Conservation (phyloP, 2,113 vertebrate genomes). For the Sander vitreus region DNA sequence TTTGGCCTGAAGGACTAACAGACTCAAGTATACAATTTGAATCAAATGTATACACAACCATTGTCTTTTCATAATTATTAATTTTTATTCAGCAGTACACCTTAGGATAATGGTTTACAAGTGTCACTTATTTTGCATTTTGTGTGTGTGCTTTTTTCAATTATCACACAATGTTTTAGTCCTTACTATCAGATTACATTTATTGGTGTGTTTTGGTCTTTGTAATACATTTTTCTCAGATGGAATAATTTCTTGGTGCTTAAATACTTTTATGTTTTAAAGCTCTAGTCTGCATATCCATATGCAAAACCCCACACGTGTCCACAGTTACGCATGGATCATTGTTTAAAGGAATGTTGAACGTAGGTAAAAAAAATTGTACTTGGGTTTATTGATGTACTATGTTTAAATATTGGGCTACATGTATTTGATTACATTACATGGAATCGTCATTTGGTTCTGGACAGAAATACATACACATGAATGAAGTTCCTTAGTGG, state of each 20-base stretch:
- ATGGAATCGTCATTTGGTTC: constrained; percentile 20
- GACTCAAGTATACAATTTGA: constrained; percentile 39
- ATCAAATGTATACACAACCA: constrained; percentile 34
- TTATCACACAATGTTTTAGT: constrained; percentile 11
- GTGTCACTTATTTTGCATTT: constrained; percentile 27
- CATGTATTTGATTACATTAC: constrained; percentile 10
- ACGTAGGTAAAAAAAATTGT: neutral
- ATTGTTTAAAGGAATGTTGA: constrained; percentile 25
- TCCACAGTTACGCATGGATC: neutral
- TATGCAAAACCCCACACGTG: neutral
- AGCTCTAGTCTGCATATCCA: constrained; percentile 10
- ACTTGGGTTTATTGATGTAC: constrained; percentile 4
- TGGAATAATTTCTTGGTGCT: constrained; percentile 51
- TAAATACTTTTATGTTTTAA: constrained; percentile 39
- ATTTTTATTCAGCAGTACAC: constrained; percentile 29
- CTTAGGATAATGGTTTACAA: constrained; percentile 24
- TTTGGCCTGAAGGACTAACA: constrained; percentile 58
- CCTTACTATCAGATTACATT: constrained; percentile 29
- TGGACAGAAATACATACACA: constrained; percentile 11
- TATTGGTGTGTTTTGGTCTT: constrained; percentile 41
- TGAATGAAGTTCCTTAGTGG: constrained; percentile 12
- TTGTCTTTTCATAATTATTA: constrained; percentile 12
- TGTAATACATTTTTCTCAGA: constrained; percentile 41
- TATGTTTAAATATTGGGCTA: constrained; percentile 12
- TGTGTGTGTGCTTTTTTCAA: constrained; percentile 19